These are phyloP conservation scores for Syngnathus rostellatus DNA, from an alignment of 2,797 vertebrate species.

Conservation along the genomic window DNA sequence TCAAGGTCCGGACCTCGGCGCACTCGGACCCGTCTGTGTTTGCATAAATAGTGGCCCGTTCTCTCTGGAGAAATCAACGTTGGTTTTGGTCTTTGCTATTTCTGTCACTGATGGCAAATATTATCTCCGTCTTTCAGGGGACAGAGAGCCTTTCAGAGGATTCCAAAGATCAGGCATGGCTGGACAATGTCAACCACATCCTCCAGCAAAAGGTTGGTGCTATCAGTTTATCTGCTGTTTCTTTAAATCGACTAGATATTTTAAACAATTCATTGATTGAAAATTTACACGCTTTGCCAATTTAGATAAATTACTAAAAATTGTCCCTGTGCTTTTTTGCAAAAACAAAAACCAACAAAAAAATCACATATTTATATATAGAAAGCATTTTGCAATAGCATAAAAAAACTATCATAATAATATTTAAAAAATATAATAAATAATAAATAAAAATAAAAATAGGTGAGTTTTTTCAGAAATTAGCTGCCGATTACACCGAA, in stretches of 20 bases:
- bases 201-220: constrained; percentile 78
- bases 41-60: constrained; percentile 18
- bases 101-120: background rate
- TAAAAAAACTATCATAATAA: no score
- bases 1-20: constrained; percentile 43
- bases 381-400: no score
- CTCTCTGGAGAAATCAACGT: constrained; percentile 6
- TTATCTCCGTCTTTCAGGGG: constrained; percentile 50
- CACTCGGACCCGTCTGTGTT: constrained; percentile 4
- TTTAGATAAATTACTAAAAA: no score
- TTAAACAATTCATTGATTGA: no score
- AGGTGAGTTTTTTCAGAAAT: background rate
- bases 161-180: constrained; percentile 76
- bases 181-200: constrained; percentile 73
- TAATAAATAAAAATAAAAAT: background rate
- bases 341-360: no score
- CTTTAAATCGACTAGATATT: no score
- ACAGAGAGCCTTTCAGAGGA: constrained; percentile 50
- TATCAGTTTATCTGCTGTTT: no score
- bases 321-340: no score
- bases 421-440: no score
- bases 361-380: no score
- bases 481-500: background rate
- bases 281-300: no score
- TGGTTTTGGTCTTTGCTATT: background rate